Base-by-base conservation (phyloP, 2,113 vertebrate genomes). In the Notarius quadriscutis region DNA sequence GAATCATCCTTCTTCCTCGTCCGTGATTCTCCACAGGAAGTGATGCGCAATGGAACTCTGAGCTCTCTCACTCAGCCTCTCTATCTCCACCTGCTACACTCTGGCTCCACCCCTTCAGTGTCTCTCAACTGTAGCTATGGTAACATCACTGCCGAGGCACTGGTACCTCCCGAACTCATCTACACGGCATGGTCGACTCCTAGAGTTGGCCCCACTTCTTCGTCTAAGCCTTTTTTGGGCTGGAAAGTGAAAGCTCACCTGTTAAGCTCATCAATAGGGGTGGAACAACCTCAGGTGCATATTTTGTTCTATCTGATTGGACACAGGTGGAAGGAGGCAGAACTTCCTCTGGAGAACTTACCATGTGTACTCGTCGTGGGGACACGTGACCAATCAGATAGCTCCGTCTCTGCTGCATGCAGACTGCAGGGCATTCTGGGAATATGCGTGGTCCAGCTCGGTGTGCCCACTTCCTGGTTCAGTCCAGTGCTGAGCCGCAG, bases 1-100 rank as follows among this genome's bases (percentile, higher is more conserved):
- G 97, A 97, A 51, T 86, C 77, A 67, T 90, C 95, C 90, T 99
- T 97, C 89, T 99, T 97, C 94, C 98, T 99, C 91, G 95, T 99
- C 50, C 97, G 97, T 63, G 98, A 99, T 90, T 95, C 96, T 92
- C 96, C 96, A 92, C 98, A 98, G 94, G 97, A 99, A 88, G 95
- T 97, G 69, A 97, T 96, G 93, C 95, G 97, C 75, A 99, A 99
- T 27, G 95, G 97, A 91, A 99, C 97, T 92, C 94, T 99, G 90
- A 97, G 96, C 85, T 94, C 96, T 0, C 95, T 97, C 15, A 95
- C 92, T 0, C 97, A 98, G 92, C 93, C 97, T 0, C 96, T 99
- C 92, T 96, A 98, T 87, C 93, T 99, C 86, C 96, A 96, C 87
- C 95, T 95, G 87, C 93, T 97, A 86, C 93, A 94, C 18, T 85